phyloP scores from a whole-genome alignment of 1,140 invertebrate genomes.

The Pinna nobilis region DNA sequence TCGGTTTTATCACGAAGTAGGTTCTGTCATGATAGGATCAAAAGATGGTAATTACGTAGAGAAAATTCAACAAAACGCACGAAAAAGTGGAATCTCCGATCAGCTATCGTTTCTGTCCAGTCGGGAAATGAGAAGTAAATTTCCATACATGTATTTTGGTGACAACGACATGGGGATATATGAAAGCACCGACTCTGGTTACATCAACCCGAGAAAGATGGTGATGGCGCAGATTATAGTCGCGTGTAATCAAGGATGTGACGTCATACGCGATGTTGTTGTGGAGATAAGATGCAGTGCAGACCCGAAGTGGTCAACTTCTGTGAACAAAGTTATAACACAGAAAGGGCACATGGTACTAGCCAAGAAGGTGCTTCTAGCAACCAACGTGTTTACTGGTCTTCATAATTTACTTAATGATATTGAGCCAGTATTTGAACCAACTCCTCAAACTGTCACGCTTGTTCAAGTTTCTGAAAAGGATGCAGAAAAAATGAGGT shows the following conservation, averaged over 20 bases:
- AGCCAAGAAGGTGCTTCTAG: slow-evolving; percentile 39
- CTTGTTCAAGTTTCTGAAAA: slow-evolving; percentile 1
- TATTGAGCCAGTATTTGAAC: not conserved
- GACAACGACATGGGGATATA: slow-evolving; percentile 12
- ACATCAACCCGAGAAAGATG: slow-evolving; percentile 38
- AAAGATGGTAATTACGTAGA: slow-evolving; percentile 13
- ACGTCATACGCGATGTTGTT: slow-evolving; percentile 37
- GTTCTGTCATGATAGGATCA: slow-evolving; percentile 37
- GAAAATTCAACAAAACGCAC: not conserved
- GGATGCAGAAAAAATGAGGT: slow-evolving; percentile 4
- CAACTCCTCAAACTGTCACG: slow-evolving; percentile 25
- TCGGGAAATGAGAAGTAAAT: not conserved
- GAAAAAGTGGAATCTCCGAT: not conserved
- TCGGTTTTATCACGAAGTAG: slow-evolving; percentile 50
- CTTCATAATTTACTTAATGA: slow-evolving; percentile 15
- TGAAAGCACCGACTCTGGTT: slow-evolving; percentile 26
- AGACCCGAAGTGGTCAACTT: not conserved
- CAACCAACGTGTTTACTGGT: slow-evolving; percentile 52
- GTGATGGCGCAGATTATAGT: slow-evolving; percentile 30
- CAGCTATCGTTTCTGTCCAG: not conserved
- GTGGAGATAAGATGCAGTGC: not conserved
- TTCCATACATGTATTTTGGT: slow-evolving; percentile 35
- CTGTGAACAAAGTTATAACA: slow-evolving; percentile 25
- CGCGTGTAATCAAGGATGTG: slow-evolving; percentile 35
- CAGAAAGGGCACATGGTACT: slow-evolving; percentile 27